These are phyloP conservation scores for Phyllotreta cruciferae DNA, from an alignment of 2,888 invertebrate genomes.

Conservation along the genomic window DNA sequence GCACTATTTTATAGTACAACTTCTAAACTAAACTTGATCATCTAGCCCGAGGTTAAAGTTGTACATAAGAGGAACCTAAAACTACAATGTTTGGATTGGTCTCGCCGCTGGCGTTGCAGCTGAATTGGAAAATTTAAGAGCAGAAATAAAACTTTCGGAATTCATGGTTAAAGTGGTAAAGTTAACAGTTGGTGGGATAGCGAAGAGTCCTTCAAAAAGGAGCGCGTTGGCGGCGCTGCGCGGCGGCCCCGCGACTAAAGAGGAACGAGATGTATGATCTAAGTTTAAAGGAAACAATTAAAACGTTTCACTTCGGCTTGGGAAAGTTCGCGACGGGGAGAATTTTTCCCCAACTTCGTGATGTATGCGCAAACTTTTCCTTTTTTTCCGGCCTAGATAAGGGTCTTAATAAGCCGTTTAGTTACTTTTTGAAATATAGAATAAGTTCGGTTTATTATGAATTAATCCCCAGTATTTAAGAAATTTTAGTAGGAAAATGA, in stretches of 20 bases:
- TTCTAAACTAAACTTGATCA: no score
- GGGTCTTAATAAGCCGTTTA: no score
- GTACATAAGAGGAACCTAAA: no score
- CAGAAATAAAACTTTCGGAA: conserved; percentile 22
- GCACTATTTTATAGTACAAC: no score
- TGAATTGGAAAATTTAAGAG: conserved; percentile 24
- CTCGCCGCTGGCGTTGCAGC: conserved; percentile 7
- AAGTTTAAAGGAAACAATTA: conserved; percentile 23
- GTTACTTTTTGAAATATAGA: no score
- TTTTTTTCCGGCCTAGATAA: neutral
- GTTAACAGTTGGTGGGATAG: conserved; percentile 25
- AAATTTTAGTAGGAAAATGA: no score
- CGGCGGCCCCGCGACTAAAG: conserved; percentile 8
- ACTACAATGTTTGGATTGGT: no score
- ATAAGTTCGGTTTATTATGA: neutral
- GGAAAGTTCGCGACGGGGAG: conserved; percentile 6
- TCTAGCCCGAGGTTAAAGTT: no score
- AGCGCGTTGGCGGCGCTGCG: conserved; percentile 12
- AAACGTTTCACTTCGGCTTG: conserved; percentile 17
- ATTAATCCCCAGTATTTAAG: neutral
- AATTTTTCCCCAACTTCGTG: neutral
- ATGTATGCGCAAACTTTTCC: conserved; percentile 10
- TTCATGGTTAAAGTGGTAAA: conserved; percentile 29
- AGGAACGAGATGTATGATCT: conserved; percentile 19
- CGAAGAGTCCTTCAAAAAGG: conserved; percentile 20